These are phyloP conservation scores for Amphipoea lucens DNA, from an alignment of 2,888 invertebrate genomes.

Conservation along the genomic window DNA sequence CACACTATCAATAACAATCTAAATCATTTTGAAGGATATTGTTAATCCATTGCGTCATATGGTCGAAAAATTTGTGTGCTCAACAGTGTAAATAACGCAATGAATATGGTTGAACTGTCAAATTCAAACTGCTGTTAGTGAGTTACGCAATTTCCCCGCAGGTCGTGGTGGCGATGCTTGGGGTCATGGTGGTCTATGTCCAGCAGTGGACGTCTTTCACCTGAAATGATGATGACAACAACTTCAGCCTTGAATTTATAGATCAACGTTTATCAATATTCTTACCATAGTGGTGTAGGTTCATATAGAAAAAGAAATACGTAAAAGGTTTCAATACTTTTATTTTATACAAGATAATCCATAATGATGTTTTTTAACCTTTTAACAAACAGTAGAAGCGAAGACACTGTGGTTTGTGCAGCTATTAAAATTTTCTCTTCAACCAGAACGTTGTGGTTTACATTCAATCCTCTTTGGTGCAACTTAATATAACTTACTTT, in stretches of 20 bases:
- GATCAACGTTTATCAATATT: not conserved
- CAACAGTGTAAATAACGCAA: not conserved
- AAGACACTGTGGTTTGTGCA: slow-evolving; percentile 65
- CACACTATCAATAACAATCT: not conserved
- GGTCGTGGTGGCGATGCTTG: not conserved
- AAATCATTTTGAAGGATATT: not conserved
- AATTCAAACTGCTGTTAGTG: not conserved
- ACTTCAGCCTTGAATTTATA: not conserved
- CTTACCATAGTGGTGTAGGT: not conserved
- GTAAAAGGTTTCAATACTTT: slow-evolving; percentile 61
- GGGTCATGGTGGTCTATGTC: not conserved
- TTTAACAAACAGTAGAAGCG: slow-evolving; percentile 65
- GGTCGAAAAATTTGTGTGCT: not conserved
- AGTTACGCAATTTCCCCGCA: too few relatives aligned
- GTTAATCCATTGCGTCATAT: not conserved
- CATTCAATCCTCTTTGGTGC: slow-evolving; percentile 67
- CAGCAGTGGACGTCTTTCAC: not conserved
- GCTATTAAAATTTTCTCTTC: slow-evolving; percentile 50
- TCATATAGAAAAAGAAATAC: slow-evolving; percentile 41
- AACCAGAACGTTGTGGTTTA: slow-evolving; percentile 57
- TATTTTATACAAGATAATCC: slow-evolving; percentile 67
- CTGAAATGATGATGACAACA: not conserved
- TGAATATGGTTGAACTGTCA: not conserved
- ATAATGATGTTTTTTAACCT: slow-evolving; percentile 51
- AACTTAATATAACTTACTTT: slow-evolving; percentile 59